Conservation (phyloP, 2,888 invertebrate species). For the Pyrrhopygopsis socrates region DNA sequence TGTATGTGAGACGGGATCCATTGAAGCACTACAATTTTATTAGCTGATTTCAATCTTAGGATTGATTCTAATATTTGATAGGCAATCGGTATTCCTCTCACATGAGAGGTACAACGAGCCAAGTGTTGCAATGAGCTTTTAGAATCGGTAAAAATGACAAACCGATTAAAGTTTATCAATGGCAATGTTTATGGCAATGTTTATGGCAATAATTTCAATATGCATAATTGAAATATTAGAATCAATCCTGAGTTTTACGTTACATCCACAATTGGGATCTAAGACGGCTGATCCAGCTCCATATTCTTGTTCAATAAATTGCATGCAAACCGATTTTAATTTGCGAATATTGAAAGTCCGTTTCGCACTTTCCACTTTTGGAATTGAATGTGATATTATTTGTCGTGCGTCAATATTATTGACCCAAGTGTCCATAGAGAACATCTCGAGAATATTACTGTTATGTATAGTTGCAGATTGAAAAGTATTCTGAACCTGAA, state of each 20-base stretch:
- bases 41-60: background rate
- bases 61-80: background rate
- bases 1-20: background rate
- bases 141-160: background rate
- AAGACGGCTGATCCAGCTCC: constrained; percentile 21
- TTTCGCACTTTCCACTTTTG: constrained; percentile 12
- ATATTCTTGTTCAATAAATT: constrained; percentile 21
- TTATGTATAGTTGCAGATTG: constrained; percentile 4
- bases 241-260: background rate
- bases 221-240: background rate
- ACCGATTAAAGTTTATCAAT: background rate
- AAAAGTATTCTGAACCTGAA: background rate
- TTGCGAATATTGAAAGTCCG: background rate
- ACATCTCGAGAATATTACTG: constrained; percentile 35
- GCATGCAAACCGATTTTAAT: constrained; percentile 7
- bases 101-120: background rate
- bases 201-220: background rate
- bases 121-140: background rate
- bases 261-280: background rate
- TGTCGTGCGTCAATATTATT: constrained; percentile 30
- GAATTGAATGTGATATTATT: constrained; percentile 9
- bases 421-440: constrained; percentile 38
- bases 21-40: background rate
- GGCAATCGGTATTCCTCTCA: background rate
- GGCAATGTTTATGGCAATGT: no score